Base-by-base conservation (phyloP, 2,797 vertebrate genomes). In the Muraenolepis orangiensis region DNA sequence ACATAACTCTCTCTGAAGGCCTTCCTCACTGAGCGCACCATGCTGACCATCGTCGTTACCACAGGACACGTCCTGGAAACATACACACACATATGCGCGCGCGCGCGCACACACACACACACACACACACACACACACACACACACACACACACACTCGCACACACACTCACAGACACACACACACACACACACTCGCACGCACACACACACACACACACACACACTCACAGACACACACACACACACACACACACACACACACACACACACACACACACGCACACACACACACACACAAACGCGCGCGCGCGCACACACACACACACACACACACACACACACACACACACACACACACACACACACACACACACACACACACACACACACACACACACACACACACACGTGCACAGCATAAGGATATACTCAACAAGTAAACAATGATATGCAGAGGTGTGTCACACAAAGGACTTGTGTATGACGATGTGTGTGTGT, bases 1-100 rank as follows among this genome's bases (percentile, higher is more conserved):
- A 94, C 88, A 3, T 92, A 95, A 83, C 93, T 95, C 78, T 94
- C 94, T 73, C 84, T 87, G 18, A 94, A 88, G 0, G 91, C 94
- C 71, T 93, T 94, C 7, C 94, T 87, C 14, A 94, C 91, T 0
- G 93, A 92, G 64, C 94, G 90, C 29, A 93, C 90, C 87, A 91
- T 93, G 68, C 92, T 93, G 78, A 95, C 92, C 81, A 93, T 91
- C 0, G 79, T 94, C 28, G 94, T 95, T 75, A 95, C 89, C 64
- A 95, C 93, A 4, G 94, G 93, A 66, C 94, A 95, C 0, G 90
- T 93, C 74, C 94, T 95, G 20, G 12, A 12, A 5, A 70, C 6
- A 66, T 23, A 70, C 26, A 18, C n/a, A 67, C 11, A 30, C 29
- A 61, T 0, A 38, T 20, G 51, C 4, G 36, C 8, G 57, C 29